Conservation (phyloP, 2,888 invertebrate species). For the Tachina fera region DNA sequence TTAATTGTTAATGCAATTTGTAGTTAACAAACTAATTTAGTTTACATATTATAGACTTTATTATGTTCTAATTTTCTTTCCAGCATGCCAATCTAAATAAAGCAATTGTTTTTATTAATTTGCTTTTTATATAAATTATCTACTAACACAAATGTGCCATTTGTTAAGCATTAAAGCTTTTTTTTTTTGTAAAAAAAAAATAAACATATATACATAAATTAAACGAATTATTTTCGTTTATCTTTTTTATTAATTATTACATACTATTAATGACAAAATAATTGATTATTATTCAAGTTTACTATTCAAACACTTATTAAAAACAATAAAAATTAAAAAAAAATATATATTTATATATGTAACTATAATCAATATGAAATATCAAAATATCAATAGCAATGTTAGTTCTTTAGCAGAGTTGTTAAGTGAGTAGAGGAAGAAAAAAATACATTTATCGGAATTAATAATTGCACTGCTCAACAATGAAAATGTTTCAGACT, state of each 20-base stretch:
- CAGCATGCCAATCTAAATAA: constrained; percentile 32
- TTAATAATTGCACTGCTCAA: constrained; percentile 10
- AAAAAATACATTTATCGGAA: constrained; percentile 32
- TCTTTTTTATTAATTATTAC: constrained; percentile 38
- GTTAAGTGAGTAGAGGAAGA: constrained; percentile 57
- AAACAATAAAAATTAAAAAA: constrained; percentile 30
- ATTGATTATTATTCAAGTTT: constrained; percentile 58
- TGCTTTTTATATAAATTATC: constrained; percentile 56
- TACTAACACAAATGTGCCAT: constrained; percentile 70
- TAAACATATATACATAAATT: constrained; percentile 44
- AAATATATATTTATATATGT: constrained; percentile 46
- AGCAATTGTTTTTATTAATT: constrained; percentile 27
- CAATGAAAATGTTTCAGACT: background rate
- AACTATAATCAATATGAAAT: constrained; percentile 60
- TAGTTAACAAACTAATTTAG: constrained; percentile 24
- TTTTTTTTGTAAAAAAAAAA: constrained; percentile 70
- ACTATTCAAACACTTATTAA: constrained; percentile 62
- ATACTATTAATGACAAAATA: constrained; percentile 28
- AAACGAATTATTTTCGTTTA: constrained; percentile 60
- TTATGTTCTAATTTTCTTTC: constrained; percentile 22
- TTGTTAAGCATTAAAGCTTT: constrained; percentile 67
- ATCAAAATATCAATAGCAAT: constrained; percentile 69
- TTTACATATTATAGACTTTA: constrained; percentile 37
- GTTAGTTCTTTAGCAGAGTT: constrained; percentile 68
- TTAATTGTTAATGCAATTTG: constrained; percentile 34